Conservation (phyloP, 2,113 vertebrate genomes). For the Dipodomys merriami region DNA sequence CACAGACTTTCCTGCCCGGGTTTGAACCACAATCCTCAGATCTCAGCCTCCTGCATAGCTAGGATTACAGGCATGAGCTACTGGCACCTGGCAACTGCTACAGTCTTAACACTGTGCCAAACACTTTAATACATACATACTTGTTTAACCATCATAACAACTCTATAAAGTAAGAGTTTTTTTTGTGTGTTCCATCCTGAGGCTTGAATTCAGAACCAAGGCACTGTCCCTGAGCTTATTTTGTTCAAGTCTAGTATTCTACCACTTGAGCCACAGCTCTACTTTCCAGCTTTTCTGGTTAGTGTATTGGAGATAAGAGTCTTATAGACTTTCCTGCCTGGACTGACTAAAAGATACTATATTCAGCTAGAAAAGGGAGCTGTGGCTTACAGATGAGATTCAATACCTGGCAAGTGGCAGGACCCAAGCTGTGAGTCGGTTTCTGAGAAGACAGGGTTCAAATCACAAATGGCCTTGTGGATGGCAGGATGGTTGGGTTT, state of each 20-base stretch:
- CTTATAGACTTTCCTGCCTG: no score
- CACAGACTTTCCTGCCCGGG: no score
- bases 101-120: background rate
- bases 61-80: no score
- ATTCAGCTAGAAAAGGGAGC: slow-evolving; percentile 9
- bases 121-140: background rate
- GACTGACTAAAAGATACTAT: background rate
- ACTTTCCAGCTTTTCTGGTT: no score
- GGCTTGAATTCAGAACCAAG: no score
- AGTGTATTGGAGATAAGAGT: no score
- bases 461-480: background rate
- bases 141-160: background rate
- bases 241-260: no score
- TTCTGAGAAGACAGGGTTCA: background rate
- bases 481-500: background rate
- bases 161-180: background rate
- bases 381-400: background rate
- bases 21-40: no score
- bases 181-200: no score
- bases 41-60: no score
- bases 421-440: background rate
- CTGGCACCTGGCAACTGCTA: background rate
- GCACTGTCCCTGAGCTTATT: no score
- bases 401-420: background rate
- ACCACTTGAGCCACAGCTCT: no score